A percentile compares a stretch with the other conserved stretches of the same genome.
phyloP scores from a whole-genome alignment of 1,140 invertebrate genomes.

The Rhizoglyphus robini region DNA sequence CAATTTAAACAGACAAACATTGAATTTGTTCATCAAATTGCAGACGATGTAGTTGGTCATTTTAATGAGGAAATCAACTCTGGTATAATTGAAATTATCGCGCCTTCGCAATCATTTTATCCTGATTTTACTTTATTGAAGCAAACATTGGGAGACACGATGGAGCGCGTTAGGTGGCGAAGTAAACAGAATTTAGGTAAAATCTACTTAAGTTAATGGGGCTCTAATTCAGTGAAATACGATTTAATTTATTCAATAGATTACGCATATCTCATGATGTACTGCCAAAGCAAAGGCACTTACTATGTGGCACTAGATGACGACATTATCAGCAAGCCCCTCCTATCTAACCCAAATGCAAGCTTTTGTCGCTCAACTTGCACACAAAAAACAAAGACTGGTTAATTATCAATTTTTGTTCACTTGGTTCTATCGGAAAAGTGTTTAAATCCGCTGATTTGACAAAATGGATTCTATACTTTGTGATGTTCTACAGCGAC shows the following conservation, averaged over 20 bases:
- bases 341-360: conserved; percentile 73
- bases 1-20: conserved; percentile 34
- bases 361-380: conserved; percentile 59
- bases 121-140: conserved; percentile 58
- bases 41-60: conserved; percentile 50
- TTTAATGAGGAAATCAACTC: conserved; percentile 57
- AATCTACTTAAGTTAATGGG: neutral
- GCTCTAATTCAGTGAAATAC: too few species aligned
- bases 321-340: conserved; percentile 75
- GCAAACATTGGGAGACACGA: conserved; percentile 68
- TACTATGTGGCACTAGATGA: conserved; percentile 73
- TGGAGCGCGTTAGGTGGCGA: conserved; percentile 76
- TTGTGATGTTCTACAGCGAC: conserved; percentile 86
- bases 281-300: conserved; percentile 52
- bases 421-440: conserved; percentile 84
- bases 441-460: conserved; percentile 80
- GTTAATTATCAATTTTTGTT: conserved; percentile 88
- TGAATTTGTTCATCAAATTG: conserved; percentile 32
- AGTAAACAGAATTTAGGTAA: conserved; percentile 78
- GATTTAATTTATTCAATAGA: conserved; percentile 40
- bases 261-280: conserved; percentile 90
- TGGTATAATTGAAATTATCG: conserved; percentile 76
- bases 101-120: conserved; percentile 71
- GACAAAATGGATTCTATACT: conserved; percentile 75
- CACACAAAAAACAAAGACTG: conserved; percentile 59